Evolutionary conservation across 2,888 invertebrate genomes (phyloP).

Genomic region (Polydrusus cervinus): DNA sequence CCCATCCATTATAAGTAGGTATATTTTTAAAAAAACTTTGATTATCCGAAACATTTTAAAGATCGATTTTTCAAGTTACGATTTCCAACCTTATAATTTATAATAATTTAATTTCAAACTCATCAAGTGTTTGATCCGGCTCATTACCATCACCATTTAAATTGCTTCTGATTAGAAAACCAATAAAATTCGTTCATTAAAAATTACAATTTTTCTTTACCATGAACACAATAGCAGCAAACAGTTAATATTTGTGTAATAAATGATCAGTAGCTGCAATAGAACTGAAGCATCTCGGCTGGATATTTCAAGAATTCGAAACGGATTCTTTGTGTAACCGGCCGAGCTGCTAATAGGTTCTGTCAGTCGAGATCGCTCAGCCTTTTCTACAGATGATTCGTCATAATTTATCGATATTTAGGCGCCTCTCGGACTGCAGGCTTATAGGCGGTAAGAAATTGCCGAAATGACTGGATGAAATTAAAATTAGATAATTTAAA

Average conservation of each 20-base stretch:
- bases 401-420: conserved; percentile 65
- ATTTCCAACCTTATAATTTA: no score
- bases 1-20: no score
- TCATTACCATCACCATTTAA: not conserved
- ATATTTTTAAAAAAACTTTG: no score
- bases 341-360: conserved; percentile 67
- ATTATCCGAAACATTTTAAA: no score
- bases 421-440: conserved; percentile 60
- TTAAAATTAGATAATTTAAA: conserved; percentile 51
- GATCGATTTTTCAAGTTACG: no score
- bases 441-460: conserved; percentile 42
- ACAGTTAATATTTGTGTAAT: conserved; percentile 67
- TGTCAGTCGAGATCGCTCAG: conserved; percentile 65
- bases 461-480: conserved; percentile 48
- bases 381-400: conserved; percentile 63
- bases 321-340: conserved; percentile 57
- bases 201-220: conserved; percentile 48
- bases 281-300: conserved; percentile 57
- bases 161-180: conserved; percentile 34
- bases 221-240: conserved; percentile 59
- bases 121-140: not conserved
- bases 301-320: conserved; percentile 63
- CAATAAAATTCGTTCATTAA: conserved; percentile 38
- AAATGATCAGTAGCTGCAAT: conserved; percentile 60
- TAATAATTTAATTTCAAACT: no score